A percentile compares a stretch with the other conserved stretches of the same genome.
Conservation (phyloP, 2,888 invertebrate genomes). For the Leptarthrus brevirostris region DNA sequence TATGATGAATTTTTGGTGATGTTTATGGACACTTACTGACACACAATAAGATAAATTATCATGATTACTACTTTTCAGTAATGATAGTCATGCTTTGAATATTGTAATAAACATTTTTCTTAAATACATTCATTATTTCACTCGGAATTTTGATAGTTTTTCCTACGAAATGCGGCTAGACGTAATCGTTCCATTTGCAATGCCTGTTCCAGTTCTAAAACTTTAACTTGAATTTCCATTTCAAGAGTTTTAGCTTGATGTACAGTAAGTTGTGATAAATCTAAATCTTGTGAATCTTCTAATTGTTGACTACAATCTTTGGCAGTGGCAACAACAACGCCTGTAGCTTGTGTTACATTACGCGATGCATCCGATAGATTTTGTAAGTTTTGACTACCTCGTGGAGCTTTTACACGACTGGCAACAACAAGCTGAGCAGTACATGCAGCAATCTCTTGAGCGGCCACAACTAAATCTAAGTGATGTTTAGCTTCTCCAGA, state of each 20-base stretch:
- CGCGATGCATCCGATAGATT: constrained; percentile 87
- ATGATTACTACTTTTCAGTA: neutral
- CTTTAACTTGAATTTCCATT: constrained; percentile 97
- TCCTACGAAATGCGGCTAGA: constrained; percentile 86
- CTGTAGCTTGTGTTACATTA: constrained; percentile 90
- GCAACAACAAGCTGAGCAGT: constrained; percentile 98
- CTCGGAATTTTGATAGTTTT: constrained; percentile 78
- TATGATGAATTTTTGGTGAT: neutral
- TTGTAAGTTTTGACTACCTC: constrained; percentile 81
- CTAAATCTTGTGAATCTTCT: constrained; percentile 89
- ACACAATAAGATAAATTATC: neutral
- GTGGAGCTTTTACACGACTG: constrained; percentile 93
- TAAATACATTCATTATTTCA: neutral
- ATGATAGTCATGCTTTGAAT: neutral
- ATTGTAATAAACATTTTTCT: neutral
- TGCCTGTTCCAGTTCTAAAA: constrained; percentile 91
- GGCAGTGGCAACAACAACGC: constrained; percentile 92
- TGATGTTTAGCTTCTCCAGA: constrained; percentile 83
- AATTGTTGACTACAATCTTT: constrained; percentile 88
- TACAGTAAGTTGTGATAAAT: constrained; percentile 87
- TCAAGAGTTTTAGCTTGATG: constrained; percentile 96
- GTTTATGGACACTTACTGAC: neutral
- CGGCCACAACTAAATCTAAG: constrained; percentile 85
- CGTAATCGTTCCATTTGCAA: constrained; percentile 88
- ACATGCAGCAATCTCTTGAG: constrained; percentile 95